A percentile compares a stretch with the other conserved stretches of the same genome.
Conservation (phyloP, 2,797 vertebrate genomes). For the Manis crassicaudata region DNA sequence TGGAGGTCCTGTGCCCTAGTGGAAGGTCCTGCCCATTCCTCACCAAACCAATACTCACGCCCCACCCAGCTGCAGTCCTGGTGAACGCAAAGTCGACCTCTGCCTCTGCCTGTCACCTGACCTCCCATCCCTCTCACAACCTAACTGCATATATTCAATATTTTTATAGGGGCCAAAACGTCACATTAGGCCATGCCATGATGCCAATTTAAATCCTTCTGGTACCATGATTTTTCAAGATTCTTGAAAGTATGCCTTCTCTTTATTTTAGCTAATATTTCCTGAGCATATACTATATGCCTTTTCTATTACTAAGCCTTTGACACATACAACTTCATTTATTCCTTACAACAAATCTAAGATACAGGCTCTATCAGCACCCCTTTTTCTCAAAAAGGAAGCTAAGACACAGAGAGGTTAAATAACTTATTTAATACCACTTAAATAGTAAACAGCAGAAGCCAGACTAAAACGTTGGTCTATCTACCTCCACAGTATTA, state of each 20-base stretch:
- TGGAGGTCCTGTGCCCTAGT: neutral
- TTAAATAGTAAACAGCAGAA: conserved; percentile 30
- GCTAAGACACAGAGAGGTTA: neutral
- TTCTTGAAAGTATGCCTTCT: neutral
- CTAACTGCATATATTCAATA: neutral
- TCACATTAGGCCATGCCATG: neutral
- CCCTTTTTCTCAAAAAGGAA: conserved; percentile 20
- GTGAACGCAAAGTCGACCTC: neutral
- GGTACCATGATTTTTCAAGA: neutral
- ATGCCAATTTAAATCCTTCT: neutral
- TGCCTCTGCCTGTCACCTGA: neutral
- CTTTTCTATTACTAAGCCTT: neutral
- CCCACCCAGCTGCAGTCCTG: neutral
- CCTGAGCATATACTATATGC: neutral
- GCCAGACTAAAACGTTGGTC: neutral
- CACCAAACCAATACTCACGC: neutral
- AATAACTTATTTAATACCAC: conserved; percentile 16
- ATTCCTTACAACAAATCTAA: neutral
- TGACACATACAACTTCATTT: neutral
- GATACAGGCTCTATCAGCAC: neutral
- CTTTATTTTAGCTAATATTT: neutral
- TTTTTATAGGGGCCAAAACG: neutral
- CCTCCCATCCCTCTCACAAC: neutral
- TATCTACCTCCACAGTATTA: neutral
- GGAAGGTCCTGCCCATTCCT: neutral